A percentile compares a stretch with the other conserved stretches of the same genome.
Conservation (phyloP, 1,140 invertebrate species). For the Acromyrmex charruanus region DNA sequence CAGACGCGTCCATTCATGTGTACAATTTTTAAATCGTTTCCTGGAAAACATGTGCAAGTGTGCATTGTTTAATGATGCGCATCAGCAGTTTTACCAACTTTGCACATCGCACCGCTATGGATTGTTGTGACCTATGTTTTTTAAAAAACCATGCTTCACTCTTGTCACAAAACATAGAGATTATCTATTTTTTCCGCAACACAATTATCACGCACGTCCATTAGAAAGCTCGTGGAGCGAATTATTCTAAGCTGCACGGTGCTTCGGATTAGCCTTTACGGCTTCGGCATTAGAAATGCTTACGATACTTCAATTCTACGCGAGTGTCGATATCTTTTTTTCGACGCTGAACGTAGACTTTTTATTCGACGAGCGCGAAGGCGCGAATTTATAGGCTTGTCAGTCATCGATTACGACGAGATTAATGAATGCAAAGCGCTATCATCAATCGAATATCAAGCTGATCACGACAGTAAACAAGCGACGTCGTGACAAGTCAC, state of each 20-base stretch:
- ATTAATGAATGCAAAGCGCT: conserved; percentile 4
- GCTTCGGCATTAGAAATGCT: conserved; percentile 24
- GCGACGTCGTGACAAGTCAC: not conserved
- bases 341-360: not conserved
- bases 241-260: not conserved
- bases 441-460: not conserved
- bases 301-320: not conserved
- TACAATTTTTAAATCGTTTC: conserved; percentile 15
- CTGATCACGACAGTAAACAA: not conserved
- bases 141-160: not conserved
- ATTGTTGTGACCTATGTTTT: conserved; percentile 11
- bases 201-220: not conserved
- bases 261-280: conserved; percentile 38
- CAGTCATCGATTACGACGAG: not conserved
- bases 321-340: not conserved
- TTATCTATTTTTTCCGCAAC: not conserved
- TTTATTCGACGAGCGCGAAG: not conserved
- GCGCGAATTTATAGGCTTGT: conserved; percentile 22
- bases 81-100: conserved; percentile 38
- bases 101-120: not conserved
- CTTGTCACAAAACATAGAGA: not conserved
- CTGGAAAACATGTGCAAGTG: not conserved
- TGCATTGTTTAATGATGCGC: not conserved
- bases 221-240: conserved; percentile 3
- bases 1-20: conserved; percentile 12